Percentiles rank a stretch among this genome's conserved stretches.
These are phyloP conservation scores for Eurystomus glaucurus DNA, from an alignment of 2,797 vertebrate species.

Conservation along the genomic window DNA sequence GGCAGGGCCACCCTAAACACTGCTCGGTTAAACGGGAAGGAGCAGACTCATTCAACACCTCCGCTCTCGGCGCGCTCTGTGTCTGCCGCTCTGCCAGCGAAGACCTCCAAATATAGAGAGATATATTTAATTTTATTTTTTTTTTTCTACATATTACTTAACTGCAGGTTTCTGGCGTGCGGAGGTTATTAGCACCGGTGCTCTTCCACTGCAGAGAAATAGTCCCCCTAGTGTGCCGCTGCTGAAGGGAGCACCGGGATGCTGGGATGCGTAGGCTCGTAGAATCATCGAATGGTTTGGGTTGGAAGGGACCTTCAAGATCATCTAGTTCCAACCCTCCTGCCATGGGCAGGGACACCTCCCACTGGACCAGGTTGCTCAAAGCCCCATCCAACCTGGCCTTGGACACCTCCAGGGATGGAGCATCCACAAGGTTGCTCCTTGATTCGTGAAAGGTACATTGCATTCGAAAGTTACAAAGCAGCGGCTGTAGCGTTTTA, in stretches of 20 bases:
- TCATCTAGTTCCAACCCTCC: too few relatives aligned
- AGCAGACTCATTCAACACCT: not conserved
- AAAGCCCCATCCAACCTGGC: too few relatives aligned
- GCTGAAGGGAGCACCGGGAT: not conserved
- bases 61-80: not conserved
- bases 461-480: not conserved
- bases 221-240: constrained; percentile 40
- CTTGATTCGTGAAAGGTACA: not conserved
- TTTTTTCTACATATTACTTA: not conserved
- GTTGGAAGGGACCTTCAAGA: too few relatives aligned
- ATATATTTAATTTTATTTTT: not conserved
- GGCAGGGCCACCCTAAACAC: not conserved
- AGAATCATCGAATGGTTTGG: too few relatives aligned
- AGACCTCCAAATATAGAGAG: not conserved
- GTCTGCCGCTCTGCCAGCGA: not conserved
- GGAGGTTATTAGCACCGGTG: not conserved
- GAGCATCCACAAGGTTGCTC: too few relatives aligned
- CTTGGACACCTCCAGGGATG: too few relatives aligned
- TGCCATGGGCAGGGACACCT: too few relatives aligned
- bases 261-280: not conserved
- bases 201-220: constrained; percentile 12
- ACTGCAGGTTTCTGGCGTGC: not conserved
- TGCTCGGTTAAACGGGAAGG: not conserved
- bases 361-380: too few relatives aligned
- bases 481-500: not conserved